Percentiles rank a stretch among this genome's conserved stretches.
These are phyloP conservation scores for Unio pictorum DNA, from an alignment of 2,888 invertebrate species.

Conservation along the genomic window DNA sequence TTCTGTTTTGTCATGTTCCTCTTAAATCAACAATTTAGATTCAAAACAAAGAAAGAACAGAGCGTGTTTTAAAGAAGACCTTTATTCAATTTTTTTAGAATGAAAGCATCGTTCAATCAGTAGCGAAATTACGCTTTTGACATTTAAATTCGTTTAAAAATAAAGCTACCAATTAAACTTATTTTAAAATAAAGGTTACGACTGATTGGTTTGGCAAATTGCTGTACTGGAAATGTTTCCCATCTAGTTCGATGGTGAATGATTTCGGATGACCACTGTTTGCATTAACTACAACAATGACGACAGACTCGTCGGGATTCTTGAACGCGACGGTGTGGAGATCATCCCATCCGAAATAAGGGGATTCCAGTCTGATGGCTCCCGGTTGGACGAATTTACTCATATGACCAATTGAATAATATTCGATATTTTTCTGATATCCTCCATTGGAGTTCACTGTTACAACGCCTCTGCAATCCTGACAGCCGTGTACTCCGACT, in stretches of 20 bases:
- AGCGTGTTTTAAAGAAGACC: too few species aligned
- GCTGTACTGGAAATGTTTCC: constrained; percentile 27
- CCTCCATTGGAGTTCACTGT: constrained; percentile 23
- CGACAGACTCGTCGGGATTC: constrained; percentile 35
- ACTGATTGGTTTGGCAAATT: constrained; percentile 37
- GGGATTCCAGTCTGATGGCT: constrained; percentile 37
- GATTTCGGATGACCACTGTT: constrained; percentile 16
- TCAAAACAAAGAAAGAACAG: too few species aligned
- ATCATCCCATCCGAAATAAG: constrained; percentile 27
- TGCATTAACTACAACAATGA: constrained; percentile 32
- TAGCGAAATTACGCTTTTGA: too few species aligned
- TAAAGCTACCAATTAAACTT: too few species aligned
- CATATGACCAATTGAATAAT: constrained; percentile 39
- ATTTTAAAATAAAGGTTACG: constrained; percentile 21
- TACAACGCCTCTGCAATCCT: constrained; percentile 36
- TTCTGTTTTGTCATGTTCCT: too few species aligned
- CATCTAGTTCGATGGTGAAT: constrained; percentile 32
- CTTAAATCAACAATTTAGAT: too few species aligned
- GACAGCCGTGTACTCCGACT: constrained; percentile 32
- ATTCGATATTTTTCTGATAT: constrained; percentile 33
- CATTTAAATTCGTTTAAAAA: too few species aligned
- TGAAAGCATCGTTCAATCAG: too few species aligned
- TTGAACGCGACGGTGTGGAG: constrained; percentile 33
- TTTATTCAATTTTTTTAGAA: too few species aligned
- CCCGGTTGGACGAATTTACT: constrained; percentile 37